Conservation (phyloP, 2,113 vertebrate genomes). For the Vulpes ferrilata region DNA sequence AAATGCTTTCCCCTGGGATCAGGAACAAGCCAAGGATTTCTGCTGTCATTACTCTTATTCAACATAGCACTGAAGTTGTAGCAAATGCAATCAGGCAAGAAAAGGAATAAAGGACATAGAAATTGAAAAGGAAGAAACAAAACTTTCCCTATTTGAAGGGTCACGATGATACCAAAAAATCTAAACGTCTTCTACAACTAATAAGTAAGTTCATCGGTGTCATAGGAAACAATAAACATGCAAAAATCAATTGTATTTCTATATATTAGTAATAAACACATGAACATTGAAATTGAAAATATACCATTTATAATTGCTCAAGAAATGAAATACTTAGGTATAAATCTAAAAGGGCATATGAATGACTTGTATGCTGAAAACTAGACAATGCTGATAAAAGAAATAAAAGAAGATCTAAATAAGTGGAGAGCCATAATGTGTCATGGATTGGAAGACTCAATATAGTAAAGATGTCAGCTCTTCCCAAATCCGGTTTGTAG, state of each 20-base stretch:
- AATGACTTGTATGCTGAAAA: neutral
- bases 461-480: neutral
- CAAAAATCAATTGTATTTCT: neutral
- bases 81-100: neutral
- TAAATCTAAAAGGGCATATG: neutral
- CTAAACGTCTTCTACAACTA: neutral
- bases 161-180: neutral
- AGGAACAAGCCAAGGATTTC: neutral
- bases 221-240: neutral
- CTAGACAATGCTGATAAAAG: neutral
- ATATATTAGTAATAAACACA: neutral
- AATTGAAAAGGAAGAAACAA: neutral
- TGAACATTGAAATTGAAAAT: slow-evolving; percentile 4
- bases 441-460: neutral
- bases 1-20: neutral
- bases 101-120: neutral
- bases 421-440: neutral
- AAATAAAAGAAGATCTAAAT: neutral
- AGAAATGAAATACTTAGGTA: neutral
- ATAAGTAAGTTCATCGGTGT: neutral
- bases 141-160: neutral
- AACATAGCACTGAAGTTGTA: neutral
- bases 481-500: neutral
- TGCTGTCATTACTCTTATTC: neutral
- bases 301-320: neutral